Evolutionary conservation across 2,797 vertebrate genomes (phyloP).

Genomic region (Neomorphus geoffroyi): DNA sequence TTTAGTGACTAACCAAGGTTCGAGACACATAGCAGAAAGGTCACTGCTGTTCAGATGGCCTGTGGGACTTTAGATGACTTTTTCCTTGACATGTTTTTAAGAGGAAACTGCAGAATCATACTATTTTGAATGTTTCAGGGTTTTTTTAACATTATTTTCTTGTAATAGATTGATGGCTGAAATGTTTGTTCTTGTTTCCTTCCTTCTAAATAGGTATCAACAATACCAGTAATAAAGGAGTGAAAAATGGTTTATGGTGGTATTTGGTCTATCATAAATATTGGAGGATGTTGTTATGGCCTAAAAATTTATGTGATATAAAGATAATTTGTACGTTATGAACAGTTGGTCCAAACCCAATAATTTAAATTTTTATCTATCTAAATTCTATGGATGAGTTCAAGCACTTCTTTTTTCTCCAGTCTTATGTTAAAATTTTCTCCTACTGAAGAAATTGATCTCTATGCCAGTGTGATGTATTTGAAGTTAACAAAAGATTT

Average conservation of each 20-base stretch:
- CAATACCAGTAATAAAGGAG: too few species aligned
- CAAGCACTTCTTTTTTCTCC: too few species aligned
- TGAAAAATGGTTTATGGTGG: background rate
- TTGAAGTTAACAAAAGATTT: background rate
- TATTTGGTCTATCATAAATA: background rate
- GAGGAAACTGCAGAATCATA: background rate
- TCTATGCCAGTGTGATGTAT: background rate
- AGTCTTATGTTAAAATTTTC: too few species aligned
- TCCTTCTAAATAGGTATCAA: background rate
- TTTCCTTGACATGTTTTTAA: background rate
- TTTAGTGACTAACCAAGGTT: background rate
- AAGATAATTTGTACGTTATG: background rate
- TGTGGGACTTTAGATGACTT: background rate
- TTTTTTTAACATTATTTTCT: background rate
- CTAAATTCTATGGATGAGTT: too few species aligned
- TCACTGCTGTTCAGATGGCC: background rate
- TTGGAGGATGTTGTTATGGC: background rate
- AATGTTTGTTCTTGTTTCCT: background rate
- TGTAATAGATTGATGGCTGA: background rate
- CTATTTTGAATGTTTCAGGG: background rate
- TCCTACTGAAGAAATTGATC: too few species aligned
- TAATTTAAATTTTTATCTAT: background rate
- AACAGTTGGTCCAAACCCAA: background rate
- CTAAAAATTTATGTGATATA: too few species aligned
- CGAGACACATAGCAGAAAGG: accelerated